Base-by-base conservation (phyloP, 2,888 invertebrate genomes). In the Protula sp. region DNA sequence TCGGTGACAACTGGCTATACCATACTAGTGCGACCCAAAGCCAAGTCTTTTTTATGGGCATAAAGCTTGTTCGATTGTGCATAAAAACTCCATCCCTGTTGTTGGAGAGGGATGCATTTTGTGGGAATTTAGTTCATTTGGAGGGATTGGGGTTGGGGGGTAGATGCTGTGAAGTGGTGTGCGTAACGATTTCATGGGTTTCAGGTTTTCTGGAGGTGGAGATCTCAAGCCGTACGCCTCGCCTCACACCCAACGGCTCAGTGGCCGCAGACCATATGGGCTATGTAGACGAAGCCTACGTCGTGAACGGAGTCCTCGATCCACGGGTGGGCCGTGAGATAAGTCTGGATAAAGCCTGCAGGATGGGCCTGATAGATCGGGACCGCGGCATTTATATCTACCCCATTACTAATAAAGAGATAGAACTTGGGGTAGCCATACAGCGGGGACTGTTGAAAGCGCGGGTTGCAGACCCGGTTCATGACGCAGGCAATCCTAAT, bases 301-400 rank as follows among this genome's bases (percentile, higher is more conserved):
- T 54, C 3, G 67, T 77, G 3, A 63, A 70, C 30, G 74, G 76
- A 0, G 74, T 77, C 4, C 67, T 73, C 5, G 74, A 76, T 54
- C 76, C 77, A 3, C 63, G 70, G n/a, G 74, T 74, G 3, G 76
- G 75, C n/a, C 70, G 74, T 60, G 69, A 69, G 61, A 86, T 90
- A 59, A 83, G 89, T 0, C 84, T 92, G 27, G 87, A 87, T 30
- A 88, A 90, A 75, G 92, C 92, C 2, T 86, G 88, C 62, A 81
- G 83, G 56, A 83, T 84, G 69, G 91, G 91, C 2, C 89, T 92
- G 59, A 84, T 91, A 73, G 88, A 92, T 74, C 85, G 89, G 0
- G 83, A 85, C 62, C 84, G 87, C 31, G 87, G 88, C 19, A 86
- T 87, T 76, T 86, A 89, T 56, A 67, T 38, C 38, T 38, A 38